Conservation (phyloP, 2,888 invertebrate genomes). For the Megaustenia siamemsis region DNA sequence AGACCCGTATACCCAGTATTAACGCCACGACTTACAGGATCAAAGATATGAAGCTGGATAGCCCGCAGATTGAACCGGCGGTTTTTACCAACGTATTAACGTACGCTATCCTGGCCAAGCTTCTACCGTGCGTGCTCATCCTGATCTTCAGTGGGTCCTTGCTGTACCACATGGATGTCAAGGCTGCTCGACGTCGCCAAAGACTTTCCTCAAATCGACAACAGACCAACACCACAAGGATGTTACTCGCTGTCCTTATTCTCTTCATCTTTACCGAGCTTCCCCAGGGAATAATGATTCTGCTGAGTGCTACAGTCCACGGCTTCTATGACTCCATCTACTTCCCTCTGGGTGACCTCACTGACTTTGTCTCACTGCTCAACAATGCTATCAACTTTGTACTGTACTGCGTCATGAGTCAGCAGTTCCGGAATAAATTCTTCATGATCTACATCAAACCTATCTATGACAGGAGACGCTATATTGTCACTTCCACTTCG, state of each 20-base stretch:
- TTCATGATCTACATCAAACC: slow-evolving; percentile 73
- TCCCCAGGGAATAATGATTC: slow-evolving; percentile 87
- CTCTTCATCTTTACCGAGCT: slow-evolving; percentile 93
- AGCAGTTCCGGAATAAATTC: slow-evolving; percentile 85
- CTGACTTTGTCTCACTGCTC: slow-evolving; percentile 93
- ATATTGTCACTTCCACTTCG: slow-evolving; percentile 23
- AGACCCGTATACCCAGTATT: slow-evolving; percentile 19
- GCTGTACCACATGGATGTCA: slow-evolving; percentile 73
- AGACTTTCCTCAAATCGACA: slow-evolving; percentile 65
- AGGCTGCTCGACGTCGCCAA: slow-evolving; percentile 64
- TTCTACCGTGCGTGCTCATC: slow-evolving; percentile 92
- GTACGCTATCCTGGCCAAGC: slow-evolving; percentile 88
- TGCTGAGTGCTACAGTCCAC: slow-evolving; percentile 87
- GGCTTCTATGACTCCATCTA: slow-evolving; percentile 85
- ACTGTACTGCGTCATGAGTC: slow-evolving; percentile 94
- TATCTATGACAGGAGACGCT: slow-evolving; percentile 45
- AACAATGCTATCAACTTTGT: slow-evolving; percentile 96
- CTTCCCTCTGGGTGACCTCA: slow-evolving; percentile 84
- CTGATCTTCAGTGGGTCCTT: slow-evolving; percentile 84
- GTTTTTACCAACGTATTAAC: slow-evolving; percentile 69
- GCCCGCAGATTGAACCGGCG: slow-evolving; percentile 64
- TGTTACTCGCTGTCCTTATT: slow-evolving; percentile 91
- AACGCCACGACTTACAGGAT: slow-evolving; percentile 64
- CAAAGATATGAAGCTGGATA: slow-evolving; percentile 64
- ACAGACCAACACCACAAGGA: slow-evolving; percentile 88